These are phyloP conservation scores for Eulithis prunata DNA, from an alignment of 2,888 invertebrate genomes.

Conservation along the genomic window DNA sequence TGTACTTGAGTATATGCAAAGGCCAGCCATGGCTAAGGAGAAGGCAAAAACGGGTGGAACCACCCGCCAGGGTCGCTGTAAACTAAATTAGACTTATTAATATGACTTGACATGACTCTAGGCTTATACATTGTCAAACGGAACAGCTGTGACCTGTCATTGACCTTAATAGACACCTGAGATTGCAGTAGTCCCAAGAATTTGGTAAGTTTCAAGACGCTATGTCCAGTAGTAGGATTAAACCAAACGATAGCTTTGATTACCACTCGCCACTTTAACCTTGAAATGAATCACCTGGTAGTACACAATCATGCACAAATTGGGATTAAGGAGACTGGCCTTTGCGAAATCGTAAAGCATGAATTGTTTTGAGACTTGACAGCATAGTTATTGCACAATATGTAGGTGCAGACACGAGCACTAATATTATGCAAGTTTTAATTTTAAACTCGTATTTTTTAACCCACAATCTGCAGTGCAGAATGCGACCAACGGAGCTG, in stretches of 20 bases:
- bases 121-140: too few relatives aligned
- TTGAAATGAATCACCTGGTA: conserved; percentile 5
- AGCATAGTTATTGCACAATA: conserved; percentile 7
- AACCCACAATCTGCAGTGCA: too few relatives aligned
- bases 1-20: conserved; percentile 68
- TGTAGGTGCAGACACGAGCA: background rate
- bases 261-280: background rate
- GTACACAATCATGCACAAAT: conserved; percentile 15
- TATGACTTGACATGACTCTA: too few relatives aligned
- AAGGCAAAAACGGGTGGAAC: conserved; percentile 70
- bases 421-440: background rate
- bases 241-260: background rate
- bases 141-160: too few relatives aligned
- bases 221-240: background rate
- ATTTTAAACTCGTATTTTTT: background rate
- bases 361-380: conserved; percentile 10
- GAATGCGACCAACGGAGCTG: too few relatives aligned
- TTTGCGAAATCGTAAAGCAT: conserved; percentile 17
- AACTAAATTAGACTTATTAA: conserved; percentile 45
- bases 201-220: background rate
- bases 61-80: conserved; percentile 74
- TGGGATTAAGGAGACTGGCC: conserved; percentile 15
- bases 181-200: background rate
- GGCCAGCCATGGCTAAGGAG: conserved; percentile 66
- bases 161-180: too few relatives aligned